Conservation (phyloP, 2,888 invertebrate genomes). For the Anthrax anthrax region DNA sequence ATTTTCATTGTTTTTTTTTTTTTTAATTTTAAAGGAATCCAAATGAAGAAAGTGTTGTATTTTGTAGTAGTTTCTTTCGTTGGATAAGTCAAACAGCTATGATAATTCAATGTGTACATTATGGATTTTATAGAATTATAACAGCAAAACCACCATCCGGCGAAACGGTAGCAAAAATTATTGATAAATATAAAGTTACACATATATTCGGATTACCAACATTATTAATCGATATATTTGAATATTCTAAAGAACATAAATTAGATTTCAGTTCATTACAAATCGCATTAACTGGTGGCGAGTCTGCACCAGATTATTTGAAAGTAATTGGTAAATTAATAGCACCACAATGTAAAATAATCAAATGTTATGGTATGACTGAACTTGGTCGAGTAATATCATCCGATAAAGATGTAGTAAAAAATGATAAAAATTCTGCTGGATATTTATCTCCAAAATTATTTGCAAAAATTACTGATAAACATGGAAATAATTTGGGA, state of each 20-base stretch:
- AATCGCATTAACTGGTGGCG: slow-evolving; percentile 1
- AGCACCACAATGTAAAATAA: slow-evolving; percentile 1
- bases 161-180: background rate
- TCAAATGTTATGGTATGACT: slow-evolving; percentile 8
- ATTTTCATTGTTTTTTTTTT: background rate
- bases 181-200: slow-evolving; percentile 2
- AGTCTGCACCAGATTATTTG: background rate
- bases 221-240: background rate
- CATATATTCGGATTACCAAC: slow-evolving; percentile 2
- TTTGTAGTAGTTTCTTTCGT: slow-evolving; percentile 1
- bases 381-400: slow-evolving; percentile 3
- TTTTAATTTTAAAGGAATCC: background rate
- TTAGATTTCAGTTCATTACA: background rate
- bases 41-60: background rate
- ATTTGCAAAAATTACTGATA: slow-evolving; percentile 3
- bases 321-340: background rate
- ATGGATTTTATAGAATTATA: background rate
- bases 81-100: slow-evolving; percentile 1
- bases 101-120: slow-evolving; percentile 1
- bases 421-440: background rate
- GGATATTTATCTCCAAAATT: background rate
- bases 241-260: background rate
- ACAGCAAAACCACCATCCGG: background rate
- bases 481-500: slow-evolving; percentile 1
- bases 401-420: background rate